Base-by-base conservation (phyloP, 2,113 vertebrate genomes). In the Sterna hirundo region DNA sequence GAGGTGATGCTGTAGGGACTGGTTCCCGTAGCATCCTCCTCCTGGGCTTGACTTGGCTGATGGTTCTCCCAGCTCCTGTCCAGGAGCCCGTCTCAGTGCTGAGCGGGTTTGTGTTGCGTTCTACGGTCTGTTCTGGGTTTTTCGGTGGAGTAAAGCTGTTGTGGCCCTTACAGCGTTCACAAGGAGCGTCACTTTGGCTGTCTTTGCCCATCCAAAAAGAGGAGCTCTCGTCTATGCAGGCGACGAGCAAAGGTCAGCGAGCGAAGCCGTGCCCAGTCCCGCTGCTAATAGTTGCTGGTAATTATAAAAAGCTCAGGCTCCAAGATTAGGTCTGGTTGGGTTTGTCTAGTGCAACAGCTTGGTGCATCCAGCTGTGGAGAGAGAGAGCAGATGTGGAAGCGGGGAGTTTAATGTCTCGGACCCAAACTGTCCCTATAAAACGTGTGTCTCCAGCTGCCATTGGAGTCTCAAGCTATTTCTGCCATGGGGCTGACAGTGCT, bases 261-360 rank as follows among this genome's bases (percentile, higher is more conserved):
- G 54, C 34, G 29, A 19, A 77, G 51, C 44, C 54, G 14, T 34
- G 57, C 70, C 1, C 12, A 36, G 44, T 44, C 77, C 91, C 2
- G 0, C n/a, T 71, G 80, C n/a, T 62, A 0, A 22, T 9, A 66
- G n/a, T 36, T 8, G 0, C 13, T 47, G 65, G 38, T 55, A 44
- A 34, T 64, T 55, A 9, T 1, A 10, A 42, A 74, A 68, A 84
- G 9, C 51, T 78, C 42, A 30, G 19, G 23, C 52, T 87, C 57
- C 13, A 5, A 30, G 66, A 15, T 76, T 5, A 13, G 36, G 7
- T 61, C 62, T 79, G 32, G 5, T 49, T 47, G 81, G 52, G 74
- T 61, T 75, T 84, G 80, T 66, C 6, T 57, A 36, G 36, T 42
- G 72, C 52, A 71, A n/a, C 27, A 57, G 0, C 52, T 75, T 10